Conservation (phyloP, 2,797 vertebrate species). For the Manis pentadactyla region DNA sequence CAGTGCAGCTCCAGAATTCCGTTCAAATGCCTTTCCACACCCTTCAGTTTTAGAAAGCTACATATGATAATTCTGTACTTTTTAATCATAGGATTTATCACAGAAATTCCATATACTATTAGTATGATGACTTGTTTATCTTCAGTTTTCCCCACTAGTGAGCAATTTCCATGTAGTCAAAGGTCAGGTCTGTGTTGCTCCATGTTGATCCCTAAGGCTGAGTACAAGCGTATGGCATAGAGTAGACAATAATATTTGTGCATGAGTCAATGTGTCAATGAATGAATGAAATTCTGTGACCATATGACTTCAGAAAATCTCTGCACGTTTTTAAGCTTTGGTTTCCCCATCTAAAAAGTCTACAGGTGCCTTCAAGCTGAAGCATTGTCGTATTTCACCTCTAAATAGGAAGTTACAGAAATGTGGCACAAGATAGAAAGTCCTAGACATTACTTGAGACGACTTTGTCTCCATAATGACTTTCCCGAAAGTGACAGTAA, state of each 20-base stretch:
- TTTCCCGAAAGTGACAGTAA: neutral
- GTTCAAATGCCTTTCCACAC: neutral
- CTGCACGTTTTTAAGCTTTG: accelerated
- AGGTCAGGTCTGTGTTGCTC: neutral
- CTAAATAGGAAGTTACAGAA: neutral
- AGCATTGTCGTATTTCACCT: neutral
- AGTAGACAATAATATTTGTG: neutral
- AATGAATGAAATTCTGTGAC: neutral
- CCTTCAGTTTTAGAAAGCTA: neutral
- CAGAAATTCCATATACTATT: neutral
- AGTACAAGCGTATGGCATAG: neutral
- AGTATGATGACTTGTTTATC: neutral
- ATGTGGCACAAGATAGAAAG: neutral
- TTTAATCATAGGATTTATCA: neutral
- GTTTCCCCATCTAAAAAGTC: neutral
- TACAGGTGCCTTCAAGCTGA: neutral
- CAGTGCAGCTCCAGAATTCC: neutral
- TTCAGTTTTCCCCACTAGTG: neutral
- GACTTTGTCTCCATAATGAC: neutral
- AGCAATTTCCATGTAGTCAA: neutral
- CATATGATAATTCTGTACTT: neutral
- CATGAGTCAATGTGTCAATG: neutral
- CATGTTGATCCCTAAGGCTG: neutral
- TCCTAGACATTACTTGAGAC: neutral
- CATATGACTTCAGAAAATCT: neutral